A percentile compares a stretch with the other conserved stretches of the same genome.
phyloP scores from a whole-genome alignment of 2,888 invertebrate genomes.

The Drosophila trichaetosa region DNA sequence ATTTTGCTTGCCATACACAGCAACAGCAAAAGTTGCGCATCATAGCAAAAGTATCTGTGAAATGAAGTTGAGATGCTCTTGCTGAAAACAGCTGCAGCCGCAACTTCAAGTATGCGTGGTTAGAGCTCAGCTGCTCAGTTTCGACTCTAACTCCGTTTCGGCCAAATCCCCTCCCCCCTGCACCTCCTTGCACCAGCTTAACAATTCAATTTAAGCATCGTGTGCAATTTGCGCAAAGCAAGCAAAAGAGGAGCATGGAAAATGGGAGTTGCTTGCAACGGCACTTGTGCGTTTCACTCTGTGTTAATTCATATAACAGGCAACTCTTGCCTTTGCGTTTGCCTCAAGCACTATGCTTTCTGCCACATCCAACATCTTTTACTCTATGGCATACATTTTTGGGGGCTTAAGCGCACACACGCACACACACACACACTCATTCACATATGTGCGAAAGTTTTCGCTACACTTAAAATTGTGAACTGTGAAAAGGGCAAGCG shows the following conservation, averaged over 20 bases:
- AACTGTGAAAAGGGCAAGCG: conserved; percentile 21
- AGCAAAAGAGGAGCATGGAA: conserved; percentile 1
- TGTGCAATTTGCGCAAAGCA: conserved; percentile 76
- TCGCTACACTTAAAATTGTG: conserved; percentile 37
- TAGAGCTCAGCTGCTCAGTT: conserved; percentile 18
- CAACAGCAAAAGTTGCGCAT: conserved; percentile 71
- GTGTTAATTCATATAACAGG: conserved; percentile 76
- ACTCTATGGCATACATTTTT: conserved; percentile 22
- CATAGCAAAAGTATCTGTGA: conserved; percentile 72
- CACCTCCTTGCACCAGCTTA: conserved; percentile 30
- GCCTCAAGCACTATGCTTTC: conserved; percentile 34
- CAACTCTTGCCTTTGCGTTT: conserved; percentile 48
- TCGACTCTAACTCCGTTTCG: not conserved
- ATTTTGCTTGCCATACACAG: conserved; percentile 71
- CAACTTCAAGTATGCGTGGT: conserved; percentile 76
- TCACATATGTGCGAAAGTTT: conserved; percentile 18
- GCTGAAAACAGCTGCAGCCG: conserved; percentile 52
- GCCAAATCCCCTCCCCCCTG: not conserved
- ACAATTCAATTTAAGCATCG: conserved; percentile 80
- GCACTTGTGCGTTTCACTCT: conserved; percentile 57
- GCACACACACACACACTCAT: not conserved
- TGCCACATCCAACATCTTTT: conserved; percentile 26
- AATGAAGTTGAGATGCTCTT: conserved; percentile 57
- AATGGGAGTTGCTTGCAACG: conserved; percentile 12
- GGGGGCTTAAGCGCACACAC: conserved; percentile 7